Conservation (phyloP, 2,113 vertebrate species). For the Pionites leucogaster region DNA sequence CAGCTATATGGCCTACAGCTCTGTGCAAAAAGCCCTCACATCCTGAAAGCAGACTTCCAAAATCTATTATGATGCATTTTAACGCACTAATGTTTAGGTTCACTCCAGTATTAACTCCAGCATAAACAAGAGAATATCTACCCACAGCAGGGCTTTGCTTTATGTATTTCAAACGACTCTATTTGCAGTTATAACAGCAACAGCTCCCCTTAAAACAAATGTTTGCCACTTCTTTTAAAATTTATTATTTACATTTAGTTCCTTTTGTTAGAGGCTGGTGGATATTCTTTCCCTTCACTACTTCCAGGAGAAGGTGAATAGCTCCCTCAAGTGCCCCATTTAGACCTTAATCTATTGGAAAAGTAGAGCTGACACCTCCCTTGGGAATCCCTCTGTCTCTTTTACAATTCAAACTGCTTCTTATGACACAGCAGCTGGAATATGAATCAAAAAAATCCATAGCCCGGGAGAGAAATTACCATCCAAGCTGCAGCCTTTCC, state of each 20-base stretch:
- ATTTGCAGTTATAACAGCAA: neutral
- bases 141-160: neutral
- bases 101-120: neutral
- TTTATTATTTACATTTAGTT: neutral
- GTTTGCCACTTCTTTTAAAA: neutral
- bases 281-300: neutral
- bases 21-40: neutral
- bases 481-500: neutral
- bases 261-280: neutral
- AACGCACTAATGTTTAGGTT: neutral
- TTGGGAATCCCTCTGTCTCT: neutral
- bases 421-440: neutral
- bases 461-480: neutral
- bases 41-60: neutral
- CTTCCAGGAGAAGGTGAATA: neutral
- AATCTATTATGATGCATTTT: neutral
- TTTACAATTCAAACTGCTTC: neutral
- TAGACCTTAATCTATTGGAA: neutral
- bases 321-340: conserved; percentile 49
- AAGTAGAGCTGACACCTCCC: neutral
- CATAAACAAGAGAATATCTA: neutral
- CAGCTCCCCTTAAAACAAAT: neutral
- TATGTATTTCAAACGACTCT: neutral
- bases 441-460: neutral
- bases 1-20: neutral